phyloP scores from a whole-genome alignment of 92 coral and sea anemone genomes.

The Pocillopora meandrina region DNA sequence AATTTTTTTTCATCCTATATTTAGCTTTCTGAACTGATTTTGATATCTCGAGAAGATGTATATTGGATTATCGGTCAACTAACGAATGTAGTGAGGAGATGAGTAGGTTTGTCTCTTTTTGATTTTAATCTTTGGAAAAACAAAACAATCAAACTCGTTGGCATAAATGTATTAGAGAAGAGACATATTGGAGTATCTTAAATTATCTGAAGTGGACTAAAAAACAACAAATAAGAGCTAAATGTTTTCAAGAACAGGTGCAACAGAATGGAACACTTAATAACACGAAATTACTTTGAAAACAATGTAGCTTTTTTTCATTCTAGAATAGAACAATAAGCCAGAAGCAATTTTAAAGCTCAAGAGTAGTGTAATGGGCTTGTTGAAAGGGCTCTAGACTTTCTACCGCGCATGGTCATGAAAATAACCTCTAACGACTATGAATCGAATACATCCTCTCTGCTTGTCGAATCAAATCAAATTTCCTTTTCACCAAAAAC shows the following conservation, averaged over 20 bases:
- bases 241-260: conserved; percentile 2
- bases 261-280: neutral
- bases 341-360: neutral
- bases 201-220: neutral
- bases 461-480: neutral
- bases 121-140: neutral
- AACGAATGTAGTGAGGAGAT: neutral
- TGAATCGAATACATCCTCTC: neutral
- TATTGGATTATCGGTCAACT: neutral
- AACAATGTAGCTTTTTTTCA: neutral
- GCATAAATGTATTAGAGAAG: neutral
- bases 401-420: neutral
- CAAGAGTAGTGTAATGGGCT: neutral
- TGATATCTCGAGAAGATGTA: neutral
- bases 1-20: too few relatives aligned
- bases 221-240: neutral
- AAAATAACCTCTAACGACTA: neutral
- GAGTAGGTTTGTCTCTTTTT: neutral
- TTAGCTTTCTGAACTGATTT: too few relatives aligned
- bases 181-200: neutral
- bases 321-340: neutral
- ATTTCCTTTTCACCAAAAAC: conserved; percentile 1
- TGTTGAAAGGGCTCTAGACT: neutral
- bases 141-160: neutral
- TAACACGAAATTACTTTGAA: neutral